These are phyloP conservation scores for Drosophila setosimentum DNA, from an alignment of 2,888 invertebrate genomes.

Conservation along the genomic window DNA sequence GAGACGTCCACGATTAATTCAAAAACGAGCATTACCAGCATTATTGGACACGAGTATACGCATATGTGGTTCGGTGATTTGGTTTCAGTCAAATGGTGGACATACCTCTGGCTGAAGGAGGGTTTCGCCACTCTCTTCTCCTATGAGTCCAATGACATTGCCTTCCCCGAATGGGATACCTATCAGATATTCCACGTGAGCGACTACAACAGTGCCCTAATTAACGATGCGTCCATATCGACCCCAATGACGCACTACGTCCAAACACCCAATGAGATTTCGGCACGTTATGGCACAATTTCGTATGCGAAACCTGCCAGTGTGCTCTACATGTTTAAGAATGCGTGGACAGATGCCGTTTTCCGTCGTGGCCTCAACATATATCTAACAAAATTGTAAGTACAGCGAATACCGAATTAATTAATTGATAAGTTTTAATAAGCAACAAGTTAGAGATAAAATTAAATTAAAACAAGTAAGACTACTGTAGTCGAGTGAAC, in stretches of 20 bases:
- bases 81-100: slow-evolving; percentile 90
- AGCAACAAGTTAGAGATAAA: not conserved
- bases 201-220: slow-evolving; percentile 86
- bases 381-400: slow-evolving; percentile 70
- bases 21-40: slow-evolving; percentile 85
- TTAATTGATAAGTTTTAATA: not conserved
- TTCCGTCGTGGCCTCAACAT: slow-evolving; percentile 64
- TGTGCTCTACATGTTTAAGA: slow-evolving; percentile 72
- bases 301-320: slow-evolving; percentile 90
- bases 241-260: slow-evolving; percentile 91
- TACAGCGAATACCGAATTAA: not conserved
- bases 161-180: slow-evolving; percentile 88
- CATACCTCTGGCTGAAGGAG: slow-evolving; percentile 90
- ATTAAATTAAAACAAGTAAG: not conserved
- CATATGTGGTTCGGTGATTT: slow-evolving; percentile 94
- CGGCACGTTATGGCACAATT: slow-evolving; percentile 92
- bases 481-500: too few relatives aligned
- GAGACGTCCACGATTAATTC: slow-evolving; percentile 70
- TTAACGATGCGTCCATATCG: slow-evolving; percentile 53
- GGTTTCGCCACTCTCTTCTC: slow-evolving; percentile 86
- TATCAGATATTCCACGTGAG: slow-evolving; percentile 90
- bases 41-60: slow-evolving; percentile 87
- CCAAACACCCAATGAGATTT: slow-evolving; percentile 92
- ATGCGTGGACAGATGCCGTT: slow-evolving; percentile 66
- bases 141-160: slow-evolving; percentile 79